A percentile compares a stretch with the other conserved stretches of the same genome.
Evolutionary conservation across 2,888 invertebrate genomes (phyloP).

Genomic region (Schrankia costaestrigalis): DNA sequence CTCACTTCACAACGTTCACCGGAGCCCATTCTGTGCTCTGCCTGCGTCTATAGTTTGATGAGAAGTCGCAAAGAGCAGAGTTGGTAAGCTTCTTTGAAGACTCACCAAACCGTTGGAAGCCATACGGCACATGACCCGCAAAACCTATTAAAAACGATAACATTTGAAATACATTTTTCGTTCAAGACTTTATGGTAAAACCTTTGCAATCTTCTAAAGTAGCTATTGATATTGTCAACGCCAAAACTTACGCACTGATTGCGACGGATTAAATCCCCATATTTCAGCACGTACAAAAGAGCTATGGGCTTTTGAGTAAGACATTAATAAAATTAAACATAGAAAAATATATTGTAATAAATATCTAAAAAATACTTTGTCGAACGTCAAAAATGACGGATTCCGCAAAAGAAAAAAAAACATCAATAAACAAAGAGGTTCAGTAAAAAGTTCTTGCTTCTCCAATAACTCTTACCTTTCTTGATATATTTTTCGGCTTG

Average conservation of each 20-base stretch:
- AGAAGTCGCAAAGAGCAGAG: conserved; percentile 87
- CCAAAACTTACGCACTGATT: conserved; percentile 62
- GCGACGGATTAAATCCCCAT: conserved; percentile 69
- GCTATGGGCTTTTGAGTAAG: conserved; percentile 61
- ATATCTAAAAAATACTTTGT: no score
- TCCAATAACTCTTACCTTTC: conserved; percentile 77
- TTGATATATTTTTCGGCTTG: conserved; percentile 83
- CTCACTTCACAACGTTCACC: conserved; percentile 80
- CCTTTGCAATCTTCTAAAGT: no score
- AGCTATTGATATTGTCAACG: no score
- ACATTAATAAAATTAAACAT: no score
- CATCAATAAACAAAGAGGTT: neutral
- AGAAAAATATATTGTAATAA: no score
- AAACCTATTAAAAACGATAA: conserved; percentile 72
- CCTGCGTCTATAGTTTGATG: conserved; percentile 86
- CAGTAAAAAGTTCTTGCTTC: neutral
- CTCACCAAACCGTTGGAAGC: conserved; percentile 83
- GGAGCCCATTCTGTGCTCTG: conserved; percentile 89
- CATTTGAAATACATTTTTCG: neutral
- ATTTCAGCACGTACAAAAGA: conserved; percentile 72
- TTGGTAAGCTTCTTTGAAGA: conserved; percentile 84
- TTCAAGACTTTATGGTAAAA: neutral
- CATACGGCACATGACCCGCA: conserved; percentile 84
- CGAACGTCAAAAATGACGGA: neutral
- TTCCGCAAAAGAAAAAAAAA: neutral